Percentiles rank a stretch among this genome's conserved stretches.
Conservation (phyloP, 2,113 vertebrate genomes). For the Tyrannus savana region DNA sequence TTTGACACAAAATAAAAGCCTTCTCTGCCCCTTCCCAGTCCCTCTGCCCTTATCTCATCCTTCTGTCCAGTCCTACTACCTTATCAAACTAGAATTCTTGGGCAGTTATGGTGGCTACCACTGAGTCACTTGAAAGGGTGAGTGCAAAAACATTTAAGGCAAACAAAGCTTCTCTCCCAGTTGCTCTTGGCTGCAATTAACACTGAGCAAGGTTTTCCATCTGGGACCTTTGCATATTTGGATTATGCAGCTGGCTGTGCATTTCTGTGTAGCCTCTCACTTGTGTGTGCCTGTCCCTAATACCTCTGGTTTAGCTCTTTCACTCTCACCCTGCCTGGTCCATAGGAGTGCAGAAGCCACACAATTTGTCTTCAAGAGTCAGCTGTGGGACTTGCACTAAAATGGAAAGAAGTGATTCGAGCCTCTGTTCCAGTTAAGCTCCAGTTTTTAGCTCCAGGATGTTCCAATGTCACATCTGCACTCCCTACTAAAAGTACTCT, state of each 20-base stretch:
- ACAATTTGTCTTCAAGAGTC: neutral
- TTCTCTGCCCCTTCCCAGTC: neutral
- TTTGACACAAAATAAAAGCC: neutral
- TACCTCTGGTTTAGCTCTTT: neutral
- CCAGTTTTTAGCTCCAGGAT: neutral
- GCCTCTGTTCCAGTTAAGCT: neutral
- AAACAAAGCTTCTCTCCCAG: neutral
- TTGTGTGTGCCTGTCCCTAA: neutral
- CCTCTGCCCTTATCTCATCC: neutral
- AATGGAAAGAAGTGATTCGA: neutral
- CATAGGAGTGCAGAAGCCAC: neutral
- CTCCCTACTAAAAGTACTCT: neutral
- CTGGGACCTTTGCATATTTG: neutral
- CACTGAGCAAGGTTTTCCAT: neutral
- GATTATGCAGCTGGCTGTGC: neutral
- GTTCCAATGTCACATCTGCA: neutral
- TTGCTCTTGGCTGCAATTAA: neutral
- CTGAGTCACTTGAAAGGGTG: neutral
- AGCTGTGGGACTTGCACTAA: neutral
- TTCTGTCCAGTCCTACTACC: neutral
- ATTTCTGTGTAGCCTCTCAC: neutral
- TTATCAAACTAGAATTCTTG: neutral
- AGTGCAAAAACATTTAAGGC: neutral
- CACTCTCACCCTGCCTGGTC: neutral
- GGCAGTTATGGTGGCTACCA: neutral